phyloP scores from a whole-genome alignment of 2,113 vertebrate genomes.

The Etia nguti region DNA sequence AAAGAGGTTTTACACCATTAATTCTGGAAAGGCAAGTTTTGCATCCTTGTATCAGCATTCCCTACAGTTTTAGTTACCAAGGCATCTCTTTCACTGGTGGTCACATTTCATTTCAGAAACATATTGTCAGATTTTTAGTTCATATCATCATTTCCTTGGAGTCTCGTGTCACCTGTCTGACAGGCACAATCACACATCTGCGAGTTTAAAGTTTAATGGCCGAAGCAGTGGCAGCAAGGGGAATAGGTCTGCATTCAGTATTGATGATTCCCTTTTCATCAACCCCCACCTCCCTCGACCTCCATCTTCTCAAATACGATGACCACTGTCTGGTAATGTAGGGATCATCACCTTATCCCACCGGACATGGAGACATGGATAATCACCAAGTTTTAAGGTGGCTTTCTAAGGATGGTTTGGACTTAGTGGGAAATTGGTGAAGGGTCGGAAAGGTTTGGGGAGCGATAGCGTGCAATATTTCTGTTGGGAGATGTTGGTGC shows the following conservation, averaged over 20 bases:
- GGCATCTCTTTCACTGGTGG: not conserved
- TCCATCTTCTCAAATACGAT: conserved; percentile 22
- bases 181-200: conserved; percentile 62
- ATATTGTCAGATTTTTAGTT: conserved; percentile 5
- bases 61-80: not conserved
- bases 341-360: conserved; percentile 30
- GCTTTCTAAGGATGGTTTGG: conserved; percentile 10
- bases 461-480: not conserved
- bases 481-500: conserved; percentile 9
- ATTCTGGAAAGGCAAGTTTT: not conserved
- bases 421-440: conserved; percentile 30
- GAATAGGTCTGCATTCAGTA: conserved; percentile 63
- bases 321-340: conserved; percentile 39
- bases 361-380: not conserved
- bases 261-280: conserved; percentile 67
- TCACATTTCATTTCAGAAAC: not conserved
- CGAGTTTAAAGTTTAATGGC: conserved; percentile 72
- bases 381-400: conserved; percentile 7
- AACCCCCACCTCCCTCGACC: conserved; percentile 22
- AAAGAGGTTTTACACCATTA: conserved; percentile 1
- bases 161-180: conserved; percentile 56
- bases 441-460: not conserved
- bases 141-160: conserved; percentile 34
- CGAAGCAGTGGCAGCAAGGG: conserved; percentile 34
- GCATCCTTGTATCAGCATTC: not conserved